phyloP scores from a whole-genome alignment of 2,113 vertebrate genomes.

The Daubentonia madagascariensis region DNA sequence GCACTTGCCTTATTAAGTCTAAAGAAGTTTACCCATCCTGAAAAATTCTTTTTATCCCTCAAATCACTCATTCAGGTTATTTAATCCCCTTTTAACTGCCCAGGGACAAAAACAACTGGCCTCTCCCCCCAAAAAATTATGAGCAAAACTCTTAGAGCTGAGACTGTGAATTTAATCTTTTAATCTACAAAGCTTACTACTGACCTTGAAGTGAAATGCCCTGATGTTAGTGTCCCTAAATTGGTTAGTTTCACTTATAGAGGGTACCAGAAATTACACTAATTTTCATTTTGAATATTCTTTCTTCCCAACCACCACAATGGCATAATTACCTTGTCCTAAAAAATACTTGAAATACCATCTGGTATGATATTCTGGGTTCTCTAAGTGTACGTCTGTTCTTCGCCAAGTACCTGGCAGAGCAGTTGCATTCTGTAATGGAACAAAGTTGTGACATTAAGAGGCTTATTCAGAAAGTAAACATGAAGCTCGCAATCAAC shows the following conservation, averaged over 20 bases:
- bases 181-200: neutral
- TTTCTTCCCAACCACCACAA: slow-evolving; percentile 16
- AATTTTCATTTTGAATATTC: neutral
- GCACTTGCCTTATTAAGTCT: neutral
- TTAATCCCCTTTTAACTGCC: neutral
- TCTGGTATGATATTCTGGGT: slow-evolving; percentile 98
- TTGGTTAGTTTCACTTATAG: neutral
- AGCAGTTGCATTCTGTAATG: slow-evolving; percentile 88
- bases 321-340: slow-evolving; percentile 93
- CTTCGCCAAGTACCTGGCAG: slow-evolving; percentile 95
- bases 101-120: neutral
- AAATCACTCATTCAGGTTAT: neutral
- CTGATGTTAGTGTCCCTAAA: neutral
- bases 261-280: neutral
- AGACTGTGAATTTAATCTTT: neutral
- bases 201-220: neutral
- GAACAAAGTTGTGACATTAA: slow-evolving; percentile 59
- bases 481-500: neutral
- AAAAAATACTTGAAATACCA: slow-evolving; percentile 99
- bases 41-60: neutral
- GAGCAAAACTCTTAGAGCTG: neutral
- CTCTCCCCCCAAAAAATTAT: neutral
- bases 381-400: slow-evolving; percentile 99
- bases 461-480: slow-evolving; percentile 40
- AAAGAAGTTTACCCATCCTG: neutral